These are phyloP conservation scores for Charadrius vociferus DNA, from an alignment of 2,113 vertebrate genomes.

Conservation along the genomic window DNA sequence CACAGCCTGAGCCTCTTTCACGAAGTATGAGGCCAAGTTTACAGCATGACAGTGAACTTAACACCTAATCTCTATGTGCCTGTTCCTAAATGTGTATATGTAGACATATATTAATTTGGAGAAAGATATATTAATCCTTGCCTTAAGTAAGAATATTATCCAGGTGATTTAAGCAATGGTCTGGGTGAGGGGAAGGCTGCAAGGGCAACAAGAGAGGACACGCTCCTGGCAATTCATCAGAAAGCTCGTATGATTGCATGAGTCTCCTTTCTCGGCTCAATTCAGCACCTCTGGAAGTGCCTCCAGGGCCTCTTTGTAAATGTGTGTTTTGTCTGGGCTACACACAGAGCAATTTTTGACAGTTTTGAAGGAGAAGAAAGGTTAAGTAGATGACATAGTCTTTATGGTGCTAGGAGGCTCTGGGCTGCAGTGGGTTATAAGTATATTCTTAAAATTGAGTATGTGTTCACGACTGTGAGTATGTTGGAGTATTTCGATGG, in stretches of 20 bases:
- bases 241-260: not conserved
- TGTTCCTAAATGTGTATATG: not conserved
- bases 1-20: not conserved
- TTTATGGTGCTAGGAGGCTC: not conserved
- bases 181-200: not conserved
- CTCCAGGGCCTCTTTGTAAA: not conserved
- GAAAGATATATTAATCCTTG: not conserved
- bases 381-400: not conserved
- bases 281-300: not conserved
- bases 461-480: not conserved
- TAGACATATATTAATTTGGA: not conserved
- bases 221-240: not conserved
- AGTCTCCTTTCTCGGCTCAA: not conserved
- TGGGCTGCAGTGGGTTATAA: not conserved
- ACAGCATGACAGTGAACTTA: not conserved
- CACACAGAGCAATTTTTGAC: not conserved
- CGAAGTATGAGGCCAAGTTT: not conserved
- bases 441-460: not conserved
- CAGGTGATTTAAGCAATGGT: not conserved
- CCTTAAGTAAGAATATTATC: slow-evolving; percentile 20
- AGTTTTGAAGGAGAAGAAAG: not conserved
- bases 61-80: not conserved
- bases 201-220: slow-evolving; percentile 17
- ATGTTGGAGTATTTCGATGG: not conserved
- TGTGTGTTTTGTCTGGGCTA: not conserved